phyloP scores from a whole-genome alignment of 2,888 invertebrate genomes.

The Dyspetes luteomarginatus region DNA sequence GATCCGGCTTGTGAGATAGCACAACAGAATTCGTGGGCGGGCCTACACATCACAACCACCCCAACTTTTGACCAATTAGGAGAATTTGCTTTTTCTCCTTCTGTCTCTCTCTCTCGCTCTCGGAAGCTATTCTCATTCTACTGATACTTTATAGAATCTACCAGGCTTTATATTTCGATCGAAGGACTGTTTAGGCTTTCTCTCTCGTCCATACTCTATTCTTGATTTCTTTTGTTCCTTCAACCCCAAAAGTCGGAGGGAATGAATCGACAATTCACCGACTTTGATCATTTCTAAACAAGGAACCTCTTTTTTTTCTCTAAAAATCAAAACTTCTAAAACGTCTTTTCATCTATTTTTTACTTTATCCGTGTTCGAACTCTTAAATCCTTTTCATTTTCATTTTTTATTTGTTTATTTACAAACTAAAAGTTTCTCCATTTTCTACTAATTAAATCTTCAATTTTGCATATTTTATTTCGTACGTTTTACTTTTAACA shows the following conservation, averaged over 20 bases:
- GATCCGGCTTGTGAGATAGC: slow-evolving; percentile 77
- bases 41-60: slow-evolving; percentile 75
- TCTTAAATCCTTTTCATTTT: too few species aligned
- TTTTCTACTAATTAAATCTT: not conserved
- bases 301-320: slow-evolving; percentile 29
- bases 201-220: not conserved
- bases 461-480: not conserved
- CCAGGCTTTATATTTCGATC: slow-evolving; percentile 44
- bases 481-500: not conserved
- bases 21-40: slow-evolving; percentile 67
- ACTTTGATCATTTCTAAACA: slow-evolving; percentile 60
- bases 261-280: slow-evolving; percentile 38
- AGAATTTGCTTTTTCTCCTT: slow-evolving; percentile 51
- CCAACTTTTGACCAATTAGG: slow-evolving; percentile 77
- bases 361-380: not conserved
- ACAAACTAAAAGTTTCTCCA: not conserved
- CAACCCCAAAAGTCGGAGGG: slow-evolving; percentile 3
- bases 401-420: not conserved
- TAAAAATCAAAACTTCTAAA: not conserved
- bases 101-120: slow-evolving; percentile 11
- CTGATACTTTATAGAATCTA: not conserved
- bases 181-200: not conserved
- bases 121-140: slow-evolving; percentile 1
- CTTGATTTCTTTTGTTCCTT: not conserved
- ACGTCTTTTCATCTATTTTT: not conserved